Evolutionary conservation across 2,797 vertebrate genomes (phyloP).

Genomic region (Bovichtus variegatus): DNA sequence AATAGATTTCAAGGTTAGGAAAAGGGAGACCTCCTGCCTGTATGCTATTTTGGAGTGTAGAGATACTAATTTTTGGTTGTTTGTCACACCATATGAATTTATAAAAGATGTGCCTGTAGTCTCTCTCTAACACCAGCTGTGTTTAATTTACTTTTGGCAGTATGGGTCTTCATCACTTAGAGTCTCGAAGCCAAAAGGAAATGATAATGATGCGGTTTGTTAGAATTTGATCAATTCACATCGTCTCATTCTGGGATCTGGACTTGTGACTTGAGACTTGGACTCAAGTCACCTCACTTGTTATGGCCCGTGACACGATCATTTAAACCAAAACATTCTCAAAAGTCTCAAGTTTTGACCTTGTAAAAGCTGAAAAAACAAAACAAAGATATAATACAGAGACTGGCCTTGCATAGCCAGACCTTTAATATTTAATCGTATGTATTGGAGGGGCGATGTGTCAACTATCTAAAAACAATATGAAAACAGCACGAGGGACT

Average conservation of each 20-base stretch:
- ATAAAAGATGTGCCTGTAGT: not conserved
- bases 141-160: not conserved
- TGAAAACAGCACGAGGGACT: slow-evolving; percentile 15
- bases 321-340: not conserved
- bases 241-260: not conserved
- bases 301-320: not conserved
- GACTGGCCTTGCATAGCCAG: not conserved
- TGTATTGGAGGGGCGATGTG: not conserved
- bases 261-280: not conserved
- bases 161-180: not conserved
- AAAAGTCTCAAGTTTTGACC: not conserved
- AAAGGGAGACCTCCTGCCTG: not conserved
- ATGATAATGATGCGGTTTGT: not conserved
- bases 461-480: slow-evolving; percentile 9
- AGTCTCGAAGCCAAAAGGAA: not conserved
- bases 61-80: slow-evolving; percentile 2
- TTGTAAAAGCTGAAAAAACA: not conserved
- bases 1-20: not conserved
- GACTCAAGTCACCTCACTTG: not conserved
- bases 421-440: slow-evolving; percentile 20
- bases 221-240: not conserved
- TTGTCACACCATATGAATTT: slow-evolving; percentile 4
- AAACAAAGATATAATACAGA: not conserved
- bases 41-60: not conserved
- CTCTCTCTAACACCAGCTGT: slow-evolving; percentile 8